These are phyloP conservation scores for Acanthurus lineatus DNA, from an alignment of 2,797 vertebrate genomes.

Conservation along the genomic window DNA sequence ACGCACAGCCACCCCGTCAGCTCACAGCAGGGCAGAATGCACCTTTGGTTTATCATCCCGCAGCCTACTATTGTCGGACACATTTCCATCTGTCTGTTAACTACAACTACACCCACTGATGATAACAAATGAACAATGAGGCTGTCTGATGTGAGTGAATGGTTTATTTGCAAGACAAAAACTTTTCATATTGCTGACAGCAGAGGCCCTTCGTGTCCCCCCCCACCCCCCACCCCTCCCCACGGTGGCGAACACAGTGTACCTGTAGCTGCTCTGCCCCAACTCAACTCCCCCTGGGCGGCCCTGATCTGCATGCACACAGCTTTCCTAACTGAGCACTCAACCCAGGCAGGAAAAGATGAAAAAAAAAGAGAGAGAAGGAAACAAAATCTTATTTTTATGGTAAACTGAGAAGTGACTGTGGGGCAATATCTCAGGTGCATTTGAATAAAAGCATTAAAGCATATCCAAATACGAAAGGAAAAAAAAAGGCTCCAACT, in stretches of 20 bases:
- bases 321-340: slow-evolving; percentile 67
- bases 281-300: slow-evolving; percentile 43
- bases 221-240: slow-evolving; percentile 8
- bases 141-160: slow-evolving; percentile 50
- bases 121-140: slow-evolving; percentile 73
- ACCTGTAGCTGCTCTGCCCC: slow-evolving; percentile 54
- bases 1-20: slow-evolving; percentile 26
- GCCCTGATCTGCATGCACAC: slow-evolving; percentile 67
- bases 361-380: slow-evolving; percentile 31
- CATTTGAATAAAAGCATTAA: slow-evolving; percentile 89
- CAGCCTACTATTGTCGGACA: slow-evolving; percentile 30
- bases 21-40: slow-evolving; percentile 6
- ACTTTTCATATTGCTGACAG: slow-evolving; percentile 55
- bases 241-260: slow-evolving; percentile 48
- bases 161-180: slow-evolving; percentile 82
- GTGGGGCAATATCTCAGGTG: slow-evolving; percentile 78
- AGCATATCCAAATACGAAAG: slow-evolving; percentile 83
- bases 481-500: slow-evolving; percentile 19
- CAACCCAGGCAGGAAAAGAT: slow-evolving; percentile 52
- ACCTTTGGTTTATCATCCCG: slow-evolving; percentile 33
- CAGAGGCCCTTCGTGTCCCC: slow-evolving; percentile 30
- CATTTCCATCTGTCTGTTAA: slow-evolving; percentile 63
- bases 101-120: slow-evolving; percentile 67
- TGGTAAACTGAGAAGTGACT: slow-evolving; percentile 82
- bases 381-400: slow-evolving; percentile 81